These are phyloP conservation scores for Fistularia commersonii DNA, from an alignment of 2,797 vertebrate species.

Conservation along the genomic window DNA sequence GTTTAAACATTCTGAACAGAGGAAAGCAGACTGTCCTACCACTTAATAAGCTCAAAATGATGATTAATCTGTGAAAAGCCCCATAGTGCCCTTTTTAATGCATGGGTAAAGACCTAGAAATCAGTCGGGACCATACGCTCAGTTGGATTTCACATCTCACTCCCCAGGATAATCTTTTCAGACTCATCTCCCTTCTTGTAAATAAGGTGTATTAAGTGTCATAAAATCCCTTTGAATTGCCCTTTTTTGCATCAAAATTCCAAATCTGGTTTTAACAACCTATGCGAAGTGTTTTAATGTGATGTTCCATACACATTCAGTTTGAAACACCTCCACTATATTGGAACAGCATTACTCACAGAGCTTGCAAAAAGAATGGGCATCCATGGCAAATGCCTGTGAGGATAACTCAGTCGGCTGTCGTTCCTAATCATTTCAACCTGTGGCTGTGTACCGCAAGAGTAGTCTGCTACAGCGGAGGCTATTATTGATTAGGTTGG, in stretches of 20 bases:
- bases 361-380: slow-evolving; percentile 44
- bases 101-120: slow-evolving; percentile 56
- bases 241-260: slow-evolving; percentile 20
- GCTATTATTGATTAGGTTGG: slow-evolving; percentile 74
- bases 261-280: slow-evolving; percentile 23
- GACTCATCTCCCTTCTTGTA: slow-evolving; percentile 31
- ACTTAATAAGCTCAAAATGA: slow-evolving; percentile 77
- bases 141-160: slow-evolving; percentile 28
- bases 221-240: slow-evolving; percentile 34
- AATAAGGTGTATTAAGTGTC: slow-evolving; percentile 35
- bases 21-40: slow-evolving; percentile 71
- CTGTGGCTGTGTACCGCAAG: slow-evolving; percentile 50
- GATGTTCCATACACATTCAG: slow-evolving; percentile 10
- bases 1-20: slow-evolving; percentile 71
- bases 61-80: slow-evolving; percentile 77
- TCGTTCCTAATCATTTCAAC: slow-evolving; percentile 69
- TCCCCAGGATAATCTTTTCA: slow-evolving; percentile 42
- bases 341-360: slow-evolving; percentile 32
- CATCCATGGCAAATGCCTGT: slow-evolving; percentile 55
- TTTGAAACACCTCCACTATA: slow-evolving; percentile 25
- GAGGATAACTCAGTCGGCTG: slow-evolving; percentile 71
- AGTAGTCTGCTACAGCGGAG: slow-evolving; percentile 51
- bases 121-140: slow-evolving; percentile 50
- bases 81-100: slow-evolving; percentile 57
- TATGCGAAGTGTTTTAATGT: slow-evolving; percentile 34